Evolutionary conservation across 2,888 invertebrate species (phyloP), one percentile per base, ranked within the genome.

Genomic region (Diplazon laetatorius): DNA sequence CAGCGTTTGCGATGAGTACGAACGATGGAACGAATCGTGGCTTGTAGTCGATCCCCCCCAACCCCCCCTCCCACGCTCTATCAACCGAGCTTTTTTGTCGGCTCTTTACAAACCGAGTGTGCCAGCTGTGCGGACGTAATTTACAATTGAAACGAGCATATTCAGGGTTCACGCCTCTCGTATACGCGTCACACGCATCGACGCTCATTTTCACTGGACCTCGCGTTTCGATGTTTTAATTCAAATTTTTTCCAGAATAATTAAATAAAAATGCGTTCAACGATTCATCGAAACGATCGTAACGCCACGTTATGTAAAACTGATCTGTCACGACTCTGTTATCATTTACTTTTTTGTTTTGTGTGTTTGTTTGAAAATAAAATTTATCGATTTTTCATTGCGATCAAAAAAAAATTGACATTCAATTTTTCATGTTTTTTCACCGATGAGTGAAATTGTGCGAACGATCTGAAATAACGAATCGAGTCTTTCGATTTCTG

Each of bases 171-270:
- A 44, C 50, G 25, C 68, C 35, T 75, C 63, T 65, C 65, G 59
- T 70, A 70, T 75, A 78, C 75, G 59, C 80, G 72, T 52, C 71
- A 37, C 72, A 65, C 69, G 75, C 65, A 18, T 55, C 57, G 35
- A 57, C 59, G 59, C 72, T 76, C 75, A 80, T 76, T 78, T 76
- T 46, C 52, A 48, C 52, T 39, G 55, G 46, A 76, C 39, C 14
- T 48, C 5, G 25, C 12, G 39, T 59, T 68, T 25, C 48, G 10
- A 18, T 16, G 12, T 16, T 39, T 22, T 68, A 20, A n/a, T 12
- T 35, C 16, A n/a, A n/a, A n/a, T n/a, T n/a, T n/a, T n/a, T n/a
- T 35, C 25, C 14, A 20, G 8, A 25, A 35, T 22, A 3, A 60
- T 74, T 39, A 35, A 35, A 68, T 42, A 42, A 60, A 60, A 60